phyloP scores from a whole-genome alignment of 2,113 vertebrate genomes.

The Corythaixoides concolor region DNA sequence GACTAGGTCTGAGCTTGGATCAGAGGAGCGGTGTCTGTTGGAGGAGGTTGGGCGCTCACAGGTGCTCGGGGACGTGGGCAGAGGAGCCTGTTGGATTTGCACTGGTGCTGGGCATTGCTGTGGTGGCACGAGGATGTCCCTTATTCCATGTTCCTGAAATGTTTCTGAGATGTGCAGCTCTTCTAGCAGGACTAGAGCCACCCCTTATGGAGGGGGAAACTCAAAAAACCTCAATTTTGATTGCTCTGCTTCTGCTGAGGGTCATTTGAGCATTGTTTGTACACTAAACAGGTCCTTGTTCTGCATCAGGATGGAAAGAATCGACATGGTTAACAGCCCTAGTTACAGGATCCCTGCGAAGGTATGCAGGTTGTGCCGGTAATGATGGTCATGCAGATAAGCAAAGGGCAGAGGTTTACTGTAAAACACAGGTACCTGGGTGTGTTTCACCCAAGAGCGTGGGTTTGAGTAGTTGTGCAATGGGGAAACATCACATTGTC shows the following conservation, averaged over 20 bases:
- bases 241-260: not conserved
- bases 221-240: not conserved
- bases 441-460: rapidly evolving
- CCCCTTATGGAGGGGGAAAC: not conserved
- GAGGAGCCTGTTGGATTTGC: not conserved
- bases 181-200: not conserved
- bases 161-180: not conserved
- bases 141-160: rapidly evolving
- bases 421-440: rapidly evolving
- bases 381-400: rapidly evolving
- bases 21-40: rapidly evolving
- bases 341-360: not conserved
- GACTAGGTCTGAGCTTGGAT: not conserved
- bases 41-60: not conserved
- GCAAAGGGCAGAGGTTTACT: not conserved
- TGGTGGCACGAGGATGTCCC: too few species aligned
- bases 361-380: rapidly evolving
- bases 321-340: rapidly evolving
- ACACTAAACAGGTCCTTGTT: rapidly evolving
- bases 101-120: not conserved
- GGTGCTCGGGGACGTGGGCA: too few species aligned
- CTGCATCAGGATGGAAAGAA: not conserved
- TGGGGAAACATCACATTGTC: rapidly evolving
- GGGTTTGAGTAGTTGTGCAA: rapidly evolving
- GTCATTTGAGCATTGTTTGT: not conserved